Evolutionary conservation across 2,113 vertebrate genomes (phyloP), one percentile per base, ranked within the genome.

Genomic region (Ceyx cyanopectus): DNA sequence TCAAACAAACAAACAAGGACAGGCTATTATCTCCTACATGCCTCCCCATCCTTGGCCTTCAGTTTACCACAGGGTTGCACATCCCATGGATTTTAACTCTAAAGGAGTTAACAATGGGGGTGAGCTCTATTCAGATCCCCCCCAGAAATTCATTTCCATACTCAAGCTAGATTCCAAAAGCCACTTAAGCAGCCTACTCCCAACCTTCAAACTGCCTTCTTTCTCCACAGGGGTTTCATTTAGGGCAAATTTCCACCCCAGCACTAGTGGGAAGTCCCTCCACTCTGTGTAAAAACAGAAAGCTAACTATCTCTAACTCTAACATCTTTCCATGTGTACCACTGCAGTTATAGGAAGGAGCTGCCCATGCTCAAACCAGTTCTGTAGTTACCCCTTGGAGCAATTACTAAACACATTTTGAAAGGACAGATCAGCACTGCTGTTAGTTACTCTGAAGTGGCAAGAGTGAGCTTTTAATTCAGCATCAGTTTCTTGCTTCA

Each of bases 1-100:
- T 76, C 81, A 93, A 93, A 65, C 53, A 89, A 85, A 91, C 29
- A 91, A 92, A 92, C 18, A 79, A 82, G 69, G 40, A 57, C 20
- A 69, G 41, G 67, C 34, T 93, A 74, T 80, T 92, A 87, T 73
- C 90, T 46, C 54, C 21, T 77, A 51, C 56, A 69, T 32, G 30
- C 40, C 74, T 66, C 19, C 20, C 6, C 4, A 5, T 10, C 62
- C 56, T 5, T 73, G 50, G 54, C 48, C 73, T 94, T 81, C 57
- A 69, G 85, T 81, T 48, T 84, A 81, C 23, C 3, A 1, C 11
- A n/a, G 20, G 22, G 46, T 54, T 62, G 81, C 18, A 63, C 18
- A 54, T 53, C 14, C 41, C 57, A 45, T 24, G 40, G 51, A 83
- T 90, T 91, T 66, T 74, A 23, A 51, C 14, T 68, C 19, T 54